Evolutionary conservation across 2,888 invertebrate species (phyloP).

Genomic region (Linnaemya tessellans): DNA sequence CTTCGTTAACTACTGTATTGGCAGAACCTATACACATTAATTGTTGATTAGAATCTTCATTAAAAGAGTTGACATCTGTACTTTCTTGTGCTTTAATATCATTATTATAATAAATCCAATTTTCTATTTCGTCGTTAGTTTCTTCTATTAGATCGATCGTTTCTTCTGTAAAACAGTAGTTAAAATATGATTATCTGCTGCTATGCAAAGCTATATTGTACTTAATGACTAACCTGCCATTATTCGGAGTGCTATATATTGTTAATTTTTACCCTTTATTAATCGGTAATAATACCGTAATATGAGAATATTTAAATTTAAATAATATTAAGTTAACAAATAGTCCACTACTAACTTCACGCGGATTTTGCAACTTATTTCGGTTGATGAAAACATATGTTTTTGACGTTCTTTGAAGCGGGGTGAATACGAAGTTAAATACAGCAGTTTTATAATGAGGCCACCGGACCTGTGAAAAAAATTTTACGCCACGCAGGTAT

Average conservation of each 20-base stretch:
- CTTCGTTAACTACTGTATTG: conserved; percentile 10
- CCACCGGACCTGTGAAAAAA: neutral
- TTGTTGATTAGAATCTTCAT: conserved; percentile 13
- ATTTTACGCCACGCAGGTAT: neutral
- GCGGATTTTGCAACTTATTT: conserved; percentile 35
- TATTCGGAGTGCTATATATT: neutral
- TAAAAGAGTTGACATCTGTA: neutral
- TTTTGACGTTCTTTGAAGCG: conserved; percentile 34
- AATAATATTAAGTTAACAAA: conserved; percentile 48
- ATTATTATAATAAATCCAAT: conserved; percentile 47
- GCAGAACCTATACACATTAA: conserved; percentile 36
- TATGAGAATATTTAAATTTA: conserved; percentile 45
- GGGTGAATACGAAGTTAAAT: neutral
- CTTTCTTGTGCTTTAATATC: conserved; percentile 1
- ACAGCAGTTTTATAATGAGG: neutral
- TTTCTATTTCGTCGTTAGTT: conserved; percentile 43
- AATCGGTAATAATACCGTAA: neutral
- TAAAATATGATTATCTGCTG: neutral
- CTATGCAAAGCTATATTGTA: too few species aligned
- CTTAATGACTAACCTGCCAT: conserved; percentile 58
- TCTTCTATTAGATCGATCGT: conserved; percentile 54
- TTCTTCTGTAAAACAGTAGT: conserved; percentile 43
- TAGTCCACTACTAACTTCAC: conserved; percentile 71
- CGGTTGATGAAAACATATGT: conserved; percentile 39
- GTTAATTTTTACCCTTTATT: conserved; percentile 16